These are phyloP conservation scores for Odontamblyopus rebecca DNA, from an alignment of 2,797 vertebrate genomes.

Conservation along the genomic window DNA sequence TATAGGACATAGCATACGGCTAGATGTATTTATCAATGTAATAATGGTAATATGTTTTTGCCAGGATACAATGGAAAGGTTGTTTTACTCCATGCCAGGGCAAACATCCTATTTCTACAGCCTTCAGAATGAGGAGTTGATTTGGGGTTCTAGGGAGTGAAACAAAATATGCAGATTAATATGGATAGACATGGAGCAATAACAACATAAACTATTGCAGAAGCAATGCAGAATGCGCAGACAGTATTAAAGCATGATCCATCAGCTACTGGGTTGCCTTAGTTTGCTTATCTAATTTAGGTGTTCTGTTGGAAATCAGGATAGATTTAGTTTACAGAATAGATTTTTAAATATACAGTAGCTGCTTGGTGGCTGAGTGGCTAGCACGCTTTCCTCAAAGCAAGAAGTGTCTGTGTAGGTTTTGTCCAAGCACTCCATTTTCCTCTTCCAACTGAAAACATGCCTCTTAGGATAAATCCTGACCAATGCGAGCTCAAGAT, in stretches of 20 bases:
- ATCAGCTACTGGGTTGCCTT: neutral
- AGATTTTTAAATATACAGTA: neutral
- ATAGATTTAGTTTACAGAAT: neutral
- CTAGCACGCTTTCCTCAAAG: too few relatives aligned
- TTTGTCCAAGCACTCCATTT: too few relatives aligned
- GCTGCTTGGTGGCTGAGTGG: too few relatives aligned
- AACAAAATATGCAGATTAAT: neutral
- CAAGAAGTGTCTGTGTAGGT: too few relatives aligned
- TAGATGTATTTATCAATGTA: constrained; percentile 11
- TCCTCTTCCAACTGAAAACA: too few relatives aligned
- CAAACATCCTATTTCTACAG: neutral
- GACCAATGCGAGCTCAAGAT: too few relatives aligned
- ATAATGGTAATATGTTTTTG: constrained; percentile 15
- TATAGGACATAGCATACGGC: constrained; percentile 1
- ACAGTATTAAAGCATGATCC: neutral
- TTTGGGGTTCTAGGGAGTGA: neutral
- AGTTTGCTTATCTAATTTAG: neutral
- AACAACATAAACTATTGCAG: neutral
- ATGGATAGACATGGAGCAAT: neutral
- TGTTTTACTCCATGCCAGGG: neutral
- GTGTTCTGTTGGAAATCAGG: neutral
- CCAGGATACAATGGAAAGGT: neutral
- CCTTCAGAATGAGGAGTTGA: neutral
- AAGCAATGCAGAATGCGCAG: neutral
- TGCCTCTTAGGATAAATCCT: too few relatives aligned